These are phyloP conservation scores for Chrysocyon brachyurus DNA, from an alignment of 2,797 vertebrate genomes.

Conservation along the genomic window DNA sequence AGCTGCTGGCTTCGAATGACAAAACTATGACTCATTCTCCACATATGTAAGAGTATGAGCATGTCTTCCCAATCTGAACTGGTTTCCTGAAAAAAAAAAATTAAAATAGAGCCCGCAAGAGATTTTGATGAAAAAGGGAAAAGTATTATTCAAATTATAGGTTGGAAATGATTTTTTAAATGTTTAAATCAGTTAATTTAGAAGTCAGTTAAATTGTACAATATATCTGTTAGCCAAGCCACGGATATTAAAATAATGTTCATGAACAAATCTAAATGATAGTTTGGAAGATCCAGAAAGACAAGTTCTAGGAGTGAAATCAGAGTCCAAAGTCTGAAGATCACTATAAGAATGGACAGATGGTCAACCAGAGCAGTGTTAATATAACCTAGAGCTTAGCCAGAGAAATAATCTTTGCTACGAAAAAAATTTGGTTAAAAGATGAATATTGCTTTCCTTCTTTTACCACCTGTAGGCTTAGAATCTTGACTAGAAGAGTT, in stretches of 20 bases:
- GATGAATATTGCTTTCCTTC: background rate
- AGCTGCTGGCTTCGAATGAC: background rate
- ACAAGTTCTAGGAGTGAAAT: conserved; percentile 12
- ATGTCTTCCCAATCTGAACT: background rate
- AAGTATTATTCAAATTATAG: background rate
- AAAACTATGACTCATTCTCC: background rate
- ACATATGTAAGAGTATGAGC: background rate
- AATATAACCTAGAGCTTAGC: background rate
- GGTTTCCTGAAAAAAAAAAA: background rate
- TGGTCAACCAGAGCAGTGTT: background rate
- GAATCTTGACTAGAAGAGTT: background rate
- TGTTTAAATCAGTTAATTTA: background rate
- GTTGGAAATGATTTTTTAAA: conserved; percentile 31
- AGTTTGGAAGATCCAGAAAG: background rate
- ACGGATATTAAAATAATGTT: background rate
- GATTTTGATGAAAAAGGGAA: background rate
- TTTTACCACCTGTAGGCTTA: background rate
- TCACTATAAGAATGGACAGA: background rate
- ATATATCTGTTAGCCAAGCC: background rate
- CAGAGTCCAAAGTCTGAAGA: background rate
- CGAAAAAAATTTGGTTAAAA: background rate
- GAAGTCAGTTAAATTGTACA: conserved; percentile 25
- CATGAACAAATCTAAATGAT: background rate
- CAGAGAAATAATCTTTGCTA: background rate
- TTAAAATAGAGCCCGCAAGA: background rate